phyloP scores from a whole-genome alignment of 2,888 invertebrate species.

The Notodonta ziczac region DNA sequence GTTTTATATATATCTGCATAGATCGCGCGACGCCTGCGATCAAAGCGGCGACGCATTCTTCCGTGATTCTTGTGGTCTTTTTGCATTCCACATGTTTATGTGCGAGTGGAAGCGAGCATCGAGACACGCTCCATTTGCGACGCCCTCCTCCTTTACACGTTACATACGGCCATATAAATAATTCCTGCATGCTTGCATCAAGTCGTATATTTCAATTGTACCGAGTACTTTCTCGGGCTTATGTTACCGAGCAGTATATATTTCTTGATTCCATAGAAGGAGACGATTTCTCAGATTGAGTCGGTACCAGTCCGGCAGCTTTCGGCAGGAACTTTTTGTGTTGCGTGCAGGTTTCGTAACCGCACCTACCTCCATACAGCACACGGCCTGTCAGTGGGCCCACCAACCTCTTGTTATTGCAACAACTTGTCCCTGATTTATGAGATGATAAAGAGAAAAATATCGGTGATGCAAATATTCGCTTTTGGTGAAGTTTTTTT shows the following conservation, averaged over 20 bases:
- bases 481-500: slow-evolving; percentile 29
- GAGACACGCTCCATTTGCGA: slow-evolving; percentile 70
- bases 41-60: slow-evolving; percentile 54
- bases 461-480: slow-evolving; percentile 43
- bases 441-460: slow-evolving; percentile 39
- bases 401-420: slow-evolving; percentile 48
- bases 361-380: slow-evolving; percentile 31
- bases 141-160: slow-evolving; percentile 54
- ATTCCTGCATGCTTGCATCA: slow-evolving; percentile 33
- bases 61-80: slow-evolving; percentile 68
- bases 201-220: slow-evolving; percentile 49
- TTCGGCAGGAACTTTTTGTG: slow-evolving; percentile 75
- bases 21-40: slow-evolving; percentile 30
- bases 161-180: slow-evolving; percentile 47
- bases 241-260: slow-evolving; percentile 49
- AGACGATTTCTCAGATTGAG: slow-evolving; percentile 71
- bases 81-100: slow-evolving; percentile 67
- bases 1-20: slow-evolving; percentile 32
- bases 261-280: slow-evolving; percentile 66
- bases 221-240: slow-evolving; percentile 50
- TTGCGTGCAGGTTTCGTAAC: slow-evolving; percentile 64
- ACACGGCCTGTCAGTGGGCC: slow-evolving; percentile 10
- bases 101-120: slow-evolving; percentile 63
- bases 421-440: slow-evolving; percentile 51
- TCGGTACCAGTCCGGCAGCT: slow-evolving; percentile 70